phyloP scores from a whole-genome alignment of 2,888 invertebrate species.

The Syrista parreyssii region DNA sequence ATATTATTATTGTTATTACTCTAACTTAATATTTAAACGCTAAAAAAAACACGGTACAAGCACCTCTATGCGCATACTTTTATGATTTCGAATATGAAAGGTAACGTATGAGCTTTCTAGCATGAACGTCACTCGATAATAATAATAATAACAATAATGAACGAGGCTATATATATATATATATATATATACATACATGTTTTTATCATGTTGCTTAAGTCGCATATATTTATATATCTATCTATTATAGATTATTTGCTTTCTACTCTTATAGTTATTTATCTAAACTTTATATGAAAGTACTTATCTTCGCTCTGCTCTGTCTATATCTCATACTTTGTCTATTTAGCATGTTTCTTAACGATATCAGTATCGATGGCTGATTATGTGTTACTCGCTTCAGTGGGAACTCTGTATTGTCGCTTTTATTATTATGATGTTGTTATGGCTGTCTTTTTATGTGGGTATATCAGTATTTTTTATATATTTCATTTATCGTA shows the following conservation, averaged over 20 bases:
- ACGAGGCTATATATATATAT: background rate
- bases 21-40: conserved; percentile 3
- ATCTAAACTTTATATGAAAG: background rate
- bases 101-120: conserved; percentile 59
- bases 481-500: background rate
- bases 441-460: background rate
- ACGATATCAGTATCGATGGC: background rate
- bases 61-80: conserved; percentile 12
- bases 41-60: conserved; percentile 2
- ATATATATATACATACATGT: conserved; percentile 15
- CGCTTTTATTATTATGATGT: background rate
- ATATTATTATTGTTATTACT: conserved; percentile 15
- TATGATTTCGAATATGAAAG: conserved; percentile 53
- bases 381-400: background rate
- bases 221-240: background rate
- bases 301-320: background rate
- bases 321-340: background rate
- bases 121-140: conserved; percentile 28
- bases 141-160: background rate
- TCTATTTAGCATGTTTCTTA: background rate
- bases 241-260: background rate
- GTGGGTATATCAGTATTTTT: background rate
- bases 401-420: background rate
- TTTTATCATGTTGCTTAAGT: conserved; percentile 12
- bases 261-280: background rate